Conservation (phyloP, 2,113 vertebrate species). For the Thalassoma bifasciatum region DNA sequence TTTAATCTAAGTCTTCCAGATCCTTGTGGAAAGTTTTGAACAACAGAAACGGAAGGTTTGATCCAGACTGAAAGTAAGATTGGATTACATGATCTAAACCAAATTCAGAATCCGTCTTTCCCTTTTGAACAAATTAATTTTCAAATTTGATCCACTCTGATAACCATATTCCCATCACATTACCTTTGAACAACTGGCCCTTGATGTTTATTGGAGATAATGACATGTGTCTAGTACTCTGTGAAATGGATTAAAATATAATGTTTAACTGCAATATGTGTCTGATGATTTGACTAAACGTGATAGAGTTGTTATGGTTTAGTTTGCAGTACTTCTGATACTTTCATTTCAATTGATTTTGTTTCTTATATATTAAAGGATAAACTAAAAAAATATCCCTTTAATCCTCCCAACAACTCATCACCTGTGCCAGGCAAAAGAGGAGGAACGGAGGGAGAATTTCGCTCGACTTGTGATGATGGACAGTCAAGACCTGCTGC, state of each 20-base stretch:
- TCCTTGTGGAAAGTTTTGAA: no score
- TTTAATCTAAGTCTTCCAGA: no score
- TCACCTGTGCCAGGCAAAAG: slow-evolving; percentile 77
- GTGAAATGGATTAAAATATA: slow-evolving; percentile 57
- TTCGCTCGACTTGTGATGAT: slow-evolving; percentile 84
- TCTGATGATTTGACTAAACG: background rate
- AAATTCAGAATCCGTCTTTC: no score
- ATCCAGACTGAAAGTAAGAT: no score
- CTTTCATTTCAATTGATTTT: background rate
- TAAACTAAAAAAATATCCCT: background rate
- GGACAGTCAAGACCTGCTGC: slow-evolving; percentile 86
- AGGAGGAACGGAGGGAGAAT: slow-evolving; percentile 84
- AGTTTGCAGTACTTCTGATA: no score
- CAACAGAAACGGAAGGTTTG: no score
- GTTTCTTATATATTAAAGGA: background rate
- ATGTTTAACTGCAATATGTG: slow-evolving; percentile 30
- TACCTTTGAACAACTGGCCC: no score
- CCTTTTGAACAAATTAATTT: no score
- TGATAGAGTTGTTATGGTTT: background rate
- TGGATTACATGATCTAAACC: no score
- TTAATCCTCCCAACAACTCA: slow-evolving; percentile 40
- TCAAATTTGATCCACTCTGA: no score
- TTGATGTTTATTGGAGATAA: slow-evolving; percentile 53
- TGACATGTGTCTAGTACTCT: slow-evolving; percentile 47
- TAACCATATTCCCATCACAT: no score